Evolutionary conservation across 1,140 invertebrate genomes (phyloP), one percentile per base, ranked within the genome.

Genomic region (Ceratoteleas bidentatus): DNA sequence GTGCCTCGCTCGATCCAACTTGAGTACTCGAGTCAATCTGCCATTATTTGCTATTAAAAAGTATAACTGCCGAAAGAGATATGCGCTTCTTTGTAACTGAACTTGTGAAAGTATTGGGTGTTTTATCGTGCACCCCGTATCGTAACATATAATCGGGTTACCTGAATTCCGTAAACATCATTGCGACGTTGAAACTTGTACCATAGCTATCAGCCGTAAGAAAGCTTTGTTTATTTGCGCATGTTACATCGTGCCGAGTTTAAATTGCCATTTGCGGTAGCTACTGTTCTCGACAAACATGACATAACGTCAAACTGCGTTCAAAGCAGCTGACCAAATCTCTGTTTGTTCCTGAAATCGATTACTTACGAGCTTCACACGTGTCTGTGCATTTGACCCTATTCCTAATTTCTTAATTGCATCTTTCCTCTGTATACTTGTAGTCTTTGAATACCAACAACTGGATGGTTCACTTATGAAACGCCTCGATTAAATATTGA

Each of bases 291-390:
- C 53, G 34, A 58, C 56, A 64, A 61, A 80, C 43, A 47, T 56
- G 36, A 66, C n/a, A 50, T 62, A 80, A 54, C 16, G 33, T 68
- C 32, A 47, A 64, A 57, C 53, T 58, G 36, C 34, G n/a, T 34
- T 47, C 52, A 61, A 13, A 58, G 53, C 64, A 75, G 60, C 47
- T 74, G 64, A 65, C 57, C 50, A 49, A 62, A 81, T 38, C 70
- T 68, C 33, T 75, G 58, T 70, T 69, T 80, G 64, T 79, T 73
- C 61, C 62, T 64, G 49, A 75, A 66, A 75, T 62, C 66, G 61
- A 72, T 73, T 64, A 73, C 34, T 74, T 56, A 52, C 15, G 45
- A 78, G 81, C 74, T 83, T 83, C 70, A 70, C 68, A 54, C 58
- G 52, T 79, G 70, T 60, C 32, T 78, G 70, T 72, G 81, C 75